Conservation (phyloP, 2,797 vertebrate species). For the Alosa sapidissima region DNA sequence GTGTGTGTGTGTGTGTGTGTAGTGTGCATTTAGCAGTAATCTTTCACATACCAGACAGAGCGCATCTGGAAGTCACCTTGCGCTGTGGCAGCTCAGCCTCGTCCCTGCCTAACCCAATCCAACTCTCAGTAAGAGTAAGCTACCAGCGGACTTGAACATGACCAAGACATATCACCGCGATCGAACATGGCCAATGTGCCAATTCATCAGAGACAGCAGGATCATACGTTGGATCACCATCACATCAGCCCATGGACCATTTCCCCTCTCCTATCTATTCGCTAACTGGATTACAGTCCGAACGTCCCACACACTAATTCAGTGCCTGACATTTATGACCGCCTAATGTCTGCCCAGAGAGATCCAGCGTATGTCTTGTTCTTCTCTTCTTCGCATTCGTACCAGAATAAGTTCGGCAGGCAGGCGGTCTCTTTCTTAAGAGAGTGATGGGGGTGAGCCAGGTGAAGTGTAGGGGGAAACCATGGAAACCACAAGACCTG, state of each 20-base stretch:
- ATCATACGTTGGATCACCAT: not conserved
- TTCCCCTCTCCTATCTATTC: not conserved
- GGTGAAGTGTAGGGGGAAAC: not conserved
- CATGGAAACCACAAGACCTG: conserved; percentile 12
- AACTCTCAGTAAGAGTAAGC: not conserved
- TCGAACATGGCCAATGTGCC: not conserved
- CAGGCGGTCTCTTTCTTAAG: not conserved
- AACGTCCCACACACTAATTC: not conserved
- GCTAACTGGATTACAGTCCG: not conserved
- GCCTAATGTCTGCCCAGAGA: not conserved
- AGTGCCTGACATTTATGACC: not conserved
- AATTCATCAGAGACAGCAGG: not conserved
- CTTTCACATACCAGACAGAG: not conserved
- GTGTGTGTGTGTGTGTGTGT: not conserved
- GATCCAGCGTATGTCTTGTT: not conserved
- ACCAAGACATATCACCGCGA: not conserved
- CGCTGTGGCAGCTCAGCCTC: not conserved
- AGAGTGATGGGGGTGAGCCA: not conserved
- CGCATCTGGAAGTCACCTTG: not conserved
- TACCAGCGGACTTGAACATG: not conserved
- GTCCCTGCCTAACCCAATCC: not conserved
- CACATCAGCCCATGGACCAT: not conserved
- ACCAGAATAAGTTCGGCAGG: not conserved
- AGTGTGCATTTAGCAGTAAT: not conserved
- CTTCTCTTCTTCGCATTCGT: not conserved